Conservation (phyloP, 2,888 invertebrate genomes). For the Halictus ligatus region DNA sequence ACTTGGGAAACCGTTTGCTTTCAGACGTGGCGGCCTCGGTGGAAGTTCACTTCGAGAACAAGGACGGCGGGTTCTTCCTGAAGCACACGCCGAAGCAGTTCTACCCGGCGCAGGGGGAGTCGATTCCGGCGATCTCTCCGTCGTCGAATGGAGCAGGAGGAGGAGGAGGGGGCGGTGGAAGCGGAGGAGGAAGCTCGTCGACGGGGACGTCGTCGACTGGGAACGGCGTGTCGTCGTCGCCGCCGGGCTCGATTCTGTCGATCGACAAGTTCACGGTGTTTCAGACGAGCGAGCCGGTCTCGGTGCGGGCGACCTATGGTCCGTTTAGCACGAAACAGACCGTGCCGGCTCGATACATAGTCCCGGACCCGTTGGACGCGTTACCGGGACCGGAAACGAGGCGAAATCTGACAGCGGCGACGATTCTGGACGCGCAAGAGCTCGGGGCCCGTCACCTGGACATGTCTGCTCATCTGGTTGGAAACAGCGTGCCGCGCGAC, state of each 20-base stretch:
- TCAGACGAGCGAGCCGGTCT: slow-evolving; percentile 95
- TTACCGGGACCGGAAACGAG: slow-evolving; percentile 82
- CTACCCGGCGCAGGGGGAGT: slow-evolving; percentile 82
- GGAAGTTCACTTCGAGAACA: slow-evolving; percentile 96
- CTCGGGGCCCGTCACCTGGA: slow-evolving; percentile 92
- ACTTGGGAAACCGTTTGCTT: slow-evolving; percentile 82
- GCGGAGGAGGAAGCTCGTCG: slow-evolving; percentile 23
- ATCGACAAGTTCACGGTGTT: slow-evolving; percentile 96
- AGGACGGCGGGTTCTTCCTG: slow-evolving; percentile 95
- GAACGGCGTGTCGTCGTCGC: slow-evolving; percentile 82
- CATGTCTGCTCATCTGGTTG: slow-evolving; percentile 97
- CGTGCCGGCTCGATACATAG: slow-evolving; percentile 94
- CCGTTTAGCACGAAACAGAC: slow-evolving; percentile 98
- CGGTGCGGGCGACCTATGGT: slow-evolving; percentile 96
- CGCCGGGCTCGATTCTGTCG: slow-evolving; percentile 90
- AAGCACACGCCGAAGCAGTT: slow-evolving; percentile 92
- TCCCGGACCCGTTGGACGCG: slow-evolving; percentile 92
- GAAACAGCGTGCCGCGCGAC: slow-evolving; percentile 93
- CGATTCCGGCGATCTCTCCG: slow-evolving; percentile 61
- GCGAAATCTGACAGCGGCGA: slow-evolving; percentile 82
- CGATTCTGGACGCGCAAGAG: slow-evolving; percentile 86
- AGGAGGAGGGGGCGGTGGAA: neutral
- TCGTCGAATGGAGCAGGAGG: slow-evolving; percentile 43
- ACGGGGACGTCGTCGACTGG: slow-evolving; percentile 48
- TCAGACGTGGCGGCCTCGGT: slow-evolving; percentile 90